phyloP scores from a whole-genome alignment of 2,797 vertebrate genomes.

The Hydrocynus forskahlii region DNA sequence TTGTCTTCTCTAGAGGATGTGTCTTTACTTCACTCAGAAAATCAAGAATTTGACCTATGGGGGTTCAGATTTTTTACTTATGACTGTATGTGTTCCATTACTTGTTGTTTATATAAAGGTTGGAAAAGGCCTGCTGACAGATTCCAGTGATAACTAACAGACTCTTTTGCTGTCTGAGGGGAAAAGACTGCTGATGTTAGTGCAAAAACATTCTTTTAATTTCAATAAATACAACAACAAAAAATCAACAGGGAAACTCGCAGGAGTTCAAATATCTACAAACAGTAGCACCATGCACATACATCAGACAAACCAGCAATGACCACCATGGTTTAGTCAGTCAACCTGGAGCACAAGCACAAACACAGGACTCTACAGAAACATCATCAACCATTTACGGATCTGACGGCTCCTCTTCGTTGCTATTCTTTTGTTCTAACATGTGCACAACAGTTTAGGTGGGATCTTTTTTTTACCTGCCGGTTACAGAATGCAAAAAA shows the following conservation, averaged over 20 bases:
- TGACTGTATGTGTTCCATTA: too few relatives aligned
- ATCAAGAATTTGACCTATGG: too few relatives aligned
- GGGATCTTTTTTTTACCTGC: neutral
- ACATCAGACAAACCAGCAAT: slow-evolving; percentile 32
- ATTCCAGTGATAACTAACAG: neutral
- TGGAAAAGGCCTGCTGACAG: too few relatives aligned
- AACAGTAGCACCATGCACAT: slow-evolving; percentile 51
- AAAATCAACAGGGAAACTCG: slow-evolving; percentile 43
- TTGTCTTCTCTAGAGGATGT: too few relatives aligned
- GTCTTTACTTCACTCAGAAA: too few relatives aligned
- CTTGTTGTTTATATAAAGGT: too few relatives aligned
- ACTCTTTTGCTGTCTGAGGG: neutral
- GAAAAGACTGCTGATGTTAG: neutral
- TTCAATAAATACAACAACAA: slow-evolving; percentile 47
- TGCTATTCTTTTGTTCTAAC: neutral
- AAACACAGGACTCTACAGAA: slow-evolving; percentile 31
- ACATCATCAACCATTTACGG: slow-evolving; percentile 6
- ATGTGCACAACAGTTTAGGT: neutral
- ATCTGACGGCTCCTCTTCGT: neutral
- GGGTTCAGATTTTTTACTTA: too few relatives aligned
- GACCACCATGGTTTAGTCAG: slow-evolving; percentile 18
- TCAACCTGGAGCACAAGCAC: slow-evolving; percentile 20
- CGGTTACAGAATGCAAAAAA: slow-evolving; percentile 19
- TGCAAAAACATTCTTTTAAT: slow-evolving; percentile 57
- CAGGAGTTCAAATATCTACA: slow-evolving; percentile 45